Evolutionary conservation across 2,797 vertebrate species (phyloP).

Genomic region (Poeciliopsis gracilis): DNA sequence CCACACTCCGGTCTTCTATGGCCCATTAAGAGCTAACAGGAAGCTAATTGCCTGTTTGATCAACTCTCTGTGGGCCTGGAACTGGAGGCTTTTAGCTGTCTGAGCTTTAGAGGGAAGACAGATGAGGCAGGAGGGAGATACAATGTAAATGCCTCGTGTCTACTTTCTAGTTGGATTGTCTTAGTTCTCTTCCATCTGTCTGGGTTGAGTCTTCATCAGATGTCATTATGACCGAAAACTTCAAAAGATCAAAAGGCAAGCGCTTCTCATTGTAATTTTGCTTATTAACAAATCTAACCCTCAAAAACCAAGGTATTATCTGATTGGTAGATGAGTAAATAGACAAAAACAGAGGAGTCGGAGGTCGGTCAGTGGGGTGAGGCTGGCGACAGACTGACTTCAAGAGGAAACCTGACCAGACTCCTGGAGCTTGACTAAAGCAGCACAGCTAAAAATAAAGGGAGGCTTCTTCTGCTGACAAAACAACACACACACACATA

Average conservation of each 20-base stretch:
- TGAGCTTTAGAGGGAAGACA: slow-evolving; percentile 57
- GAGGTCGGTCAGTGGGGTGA: slow-evolving; percentile 38
- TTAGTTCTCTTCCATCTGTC: background rate
- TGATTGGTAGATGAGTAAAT: background rate
- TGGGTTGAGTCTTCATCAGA: background rate
- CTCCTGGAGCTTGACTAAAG: slow-evolving; percentile 69
- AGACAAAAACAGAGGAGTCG: slow-evolving; percentile 1
- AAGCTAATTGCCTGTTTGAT: slow-evolving; percentile 77
- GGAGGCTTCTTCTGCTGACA: slow-evolving; percentile 79
- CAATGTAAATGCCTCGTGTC: slow-evolving; percentile 20
- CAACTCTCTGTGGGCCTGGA: slow-evolving; percentile 70
- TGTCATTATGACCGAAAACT: background rate
- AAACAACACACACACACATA: slow-evolving; percentile 59
- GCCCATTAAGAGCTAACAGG: slow-evolving; percentile 76
- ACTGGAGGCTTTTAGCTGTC: slow-evolving; percentile 70
- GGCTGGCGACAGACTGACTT: slow-evolving; percentile 80
- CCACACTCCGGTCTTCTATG: slow-evolving; percentile 55
- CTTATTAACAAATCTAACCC: background rate
- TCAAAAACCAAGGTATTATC: background rate
- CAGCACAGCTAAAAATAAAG: slow-evolving; percentile 79
- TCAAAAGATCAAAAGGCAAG: background rate
- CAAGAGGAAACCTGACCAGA: slow-evolving; percentile 80
- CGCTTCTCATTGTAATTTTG: background rate
- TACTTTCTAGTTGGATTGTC: slow-evolving; percentile 13
- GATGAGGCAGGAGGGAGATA: slow-evolving; percentile 46